Evolutionary conservation across 1,140 invertebrate genomes (phyloP).

Genomic region (Pseudomyrmex cubaensis): DNA sequence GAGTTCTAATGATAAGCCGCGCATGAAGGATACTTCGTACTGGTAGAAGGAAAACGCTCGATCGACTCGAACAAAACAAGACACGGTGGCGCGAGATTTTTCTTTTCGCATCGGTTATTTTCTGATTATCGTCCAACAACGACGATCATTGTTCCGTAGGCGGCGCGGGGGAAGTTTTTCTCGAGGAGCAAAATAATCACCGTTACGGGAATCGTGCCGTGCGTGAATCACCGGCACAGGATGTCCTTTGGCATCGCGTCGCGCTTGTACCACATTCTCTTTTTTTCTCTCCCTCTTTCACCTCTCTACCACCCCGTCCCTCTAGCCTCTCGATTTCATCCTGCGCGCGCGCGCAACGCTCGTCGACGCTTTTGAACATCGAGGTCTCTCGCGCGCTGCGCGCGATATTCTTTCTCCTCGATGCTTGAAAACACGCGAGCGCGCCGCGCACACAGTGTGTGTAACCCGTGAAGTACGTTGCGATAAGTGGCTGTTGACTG

Average conservation of each 20-base stretch:
- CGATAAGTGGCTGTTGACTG: conserved; percentile 57
- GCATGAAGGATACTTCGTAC: neutral
- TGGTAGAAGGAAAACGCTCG: neutral
- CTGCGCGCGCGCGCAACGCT: neutral
- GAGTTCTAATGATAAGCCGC: neutral
- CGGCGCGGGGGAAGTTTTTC: neutral
- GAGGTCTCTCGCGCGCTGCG: neutral
- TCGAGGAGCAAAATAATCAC: neutral
- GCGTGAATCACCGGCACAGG: conserved; percentile 45
- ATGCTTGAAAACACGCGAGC: neutral
- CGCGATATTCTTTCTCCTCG: neutral
- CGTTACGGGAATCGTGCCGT: conserved; percentile 16
- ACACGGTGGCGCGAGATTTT: neutral
- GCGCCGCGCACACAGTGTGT: no score
- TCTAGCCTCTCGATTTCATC: neutral
- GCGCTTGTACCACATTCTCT: conserved; percentile 23
- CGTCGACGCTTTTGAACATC: conserved; percentile 3
- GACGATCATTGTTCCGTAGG: no score
- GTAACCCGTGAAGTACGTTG: no score
- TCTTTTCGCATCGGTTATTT: neutral
- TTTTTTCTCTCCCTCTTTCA: neutral
- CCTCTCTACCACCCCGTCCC: no score
- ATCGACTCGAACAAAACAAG: conserved; percentile 12
- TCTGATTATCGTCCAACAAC: neutral
- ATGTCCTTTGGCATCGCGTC: conserved; percentile 23